Evolutionary conservation across 2,888 invertebrate genomes (phyloP), one percentile per base, ranked within the genome.

Genomic region (Trichopoda pennipes): DNA sequence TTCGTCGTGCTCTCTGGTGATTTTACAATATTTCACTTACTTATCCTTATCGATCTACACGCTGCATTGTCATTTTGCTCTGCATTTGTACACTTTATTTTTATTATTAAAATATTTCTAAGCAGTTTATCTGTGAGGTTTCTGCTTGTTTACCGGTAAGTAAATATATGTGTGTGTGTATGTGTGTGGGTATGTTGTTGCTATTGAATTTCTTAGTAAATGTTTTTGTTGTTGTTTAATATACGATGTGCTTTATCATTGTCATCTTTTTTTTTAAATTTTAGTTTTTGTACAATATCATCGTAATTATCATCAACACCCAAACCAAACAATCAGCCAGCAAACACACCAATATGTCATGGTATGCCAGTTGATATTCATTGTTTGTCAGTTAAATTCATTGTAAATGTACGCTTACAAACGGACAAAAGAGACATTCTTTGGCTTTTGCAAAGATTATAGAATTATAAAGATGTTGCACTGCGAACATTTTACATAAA

Each of bases 221-320:
- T 35, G 44, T 49, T 51, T 63, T 61, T 78, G 32, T 73, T 78
- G 32, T 73, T 72, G 28, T 72, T 66, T 58, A 75, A 64, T 58
- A 55, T 47, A 79, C 44, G 72, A 82, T 79, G 82, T 82, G 82
- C 82, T 82, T 79, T 76, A 82, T 82, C 82, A 82, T 79, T 82
- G 82, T 82, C 82, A 82, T 82, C 82, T 63, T 75, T 79, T 38
- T 49, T 49, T 6, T 28, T 28, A 1, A 21, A 0, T 32, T 38
- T 28, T 64, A n/a, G 19, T 17, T 42, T 75, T 51, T 58, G 10
- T 61, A 32, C 44, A 82, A 79, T 44, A 79, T 82, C 82, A 82
- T 82, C 75, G 82, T 82, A 79, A 82, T 82, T 82, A 82, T 82
- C 75, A 79, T 82, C 68, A 68, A 69, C 53, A 79, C 66, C 53